Evolutionary conservation across 1,140 invertebrate genomes (phyloP).

Genomic region (Drosophila arizonae): DNA sequence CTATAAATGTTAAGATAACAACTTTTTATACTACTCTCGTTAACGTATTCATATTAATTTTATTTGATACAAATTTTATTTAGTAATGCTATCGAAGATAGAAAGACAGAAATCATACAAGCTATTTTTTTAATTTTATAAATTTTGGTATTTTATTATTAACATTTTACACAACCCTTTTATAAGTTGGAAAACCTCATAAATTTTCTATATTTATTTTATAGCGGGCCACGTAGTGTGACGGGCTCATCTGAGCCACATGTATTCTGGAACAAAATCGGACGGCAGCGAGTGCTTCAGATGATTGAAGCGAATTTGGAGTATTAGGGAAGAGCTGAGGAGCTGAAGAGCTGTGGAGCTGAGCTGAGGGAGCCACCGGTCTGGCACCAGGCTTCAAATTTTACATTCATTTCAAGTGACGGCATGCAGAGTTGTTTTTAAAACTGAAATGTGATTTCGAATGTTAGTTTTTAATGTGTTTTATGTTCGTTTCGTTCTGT

Average conservation of each 20-base stretch:
- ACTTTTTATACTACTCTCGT: no score
- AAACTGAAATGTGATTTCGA: constrained; percentile 31
- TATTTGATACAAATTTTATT: no score
- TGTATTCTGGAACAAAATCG: constrained; percentile 82
- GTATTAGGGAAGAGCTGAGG: constrained; percentile 34
- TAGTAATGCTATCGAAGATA: no score
- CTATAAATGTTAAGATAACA: no score
- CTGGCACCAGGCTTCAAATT: constrained; percentile 55
- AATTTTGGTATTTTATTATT: no score
- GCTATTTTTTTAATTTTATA: no score
- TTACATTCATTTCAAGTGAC: constrained; percentile 45
- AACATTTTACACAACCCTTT: no score
- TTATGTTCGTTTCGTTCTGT: constrained; percentile 54
- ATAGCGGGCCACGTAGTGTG: constrained; percentile 63
- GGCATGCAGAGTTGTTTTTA: constrained; percentile 47
- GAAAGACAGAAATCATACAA: no score
- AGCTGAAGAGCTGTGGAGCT: neutral
- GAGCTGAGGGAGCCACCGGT: constrained; percentile 17
- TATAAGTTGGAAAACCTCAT: no score
- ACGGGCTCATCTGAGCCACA: constrained; percentile 70
- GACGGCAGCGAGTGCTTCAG: constrained; percentile 77
- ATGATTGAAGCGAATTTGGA: constrained; percentile 74
- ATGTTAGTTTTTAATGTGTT: constrained; percentile 66
- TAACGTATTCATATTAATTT: no score
- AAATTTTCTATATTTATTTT: neutral